Evolutionary conservation across 1,140 invertebrate genomes (phyloP), one percentile per base, ranked within the genome.

Genomic region (Solenopsis fugax): DNA sequence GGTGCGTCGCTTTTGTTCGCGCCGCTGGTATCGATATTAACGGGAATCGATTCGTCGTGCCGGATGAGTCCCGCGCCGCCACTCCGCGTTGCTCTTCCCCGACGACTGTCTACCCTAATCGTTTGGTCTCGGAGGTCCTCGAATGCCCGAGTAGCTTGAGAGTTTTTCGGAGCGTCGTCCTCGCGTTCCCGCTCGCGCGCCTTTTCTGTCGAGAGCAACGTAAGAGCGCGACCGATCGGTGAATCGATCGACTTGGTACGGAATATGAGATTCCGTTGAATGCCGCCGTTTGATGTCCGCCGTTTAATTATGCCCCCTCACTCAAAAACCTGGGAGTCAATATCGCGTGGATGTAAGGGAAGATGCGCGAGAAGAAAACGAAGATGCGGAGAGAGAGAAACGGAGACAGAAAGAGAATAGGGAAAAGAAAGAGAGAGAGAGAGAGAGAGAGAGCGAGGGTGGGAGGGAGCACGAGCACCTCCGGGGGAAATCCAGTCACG

Each of bases 11-110:
- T 91, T 92, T 93, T 89, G 89, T 93, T 92, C 85, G 58, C 75
- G 56, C 71, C 88, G 73, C 67, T 65, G 78, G 54, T 88, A 90
- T 93, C 93, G 92, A 93, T 93, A 93, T 93, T 93, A 92, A 90
- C 86, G 78, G 73, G 50, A 92, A 94, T 93, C 91, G 90, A 94
- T 94, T 94, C 85, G 93, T 80, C 73, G 58, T 71, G 65, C 34
- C 67, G 21, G 37, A 78, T 65, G 75, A 58, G 10, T 64, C 54
- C 37, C 50, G 52, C 34, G 52, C 21, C 24, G 16, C 48, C 85
- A 18, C 58, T 34, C 71, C 65, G 77, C 29, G 29, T 85, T 64
- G 64, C 80, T 72, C 41, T 58, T 67, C 62, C 72, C 69, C 21
- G 62, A 21, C 72, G 62, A 21, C 72, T 48, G 50, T 60, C 86